Evolutionary conservation across 2,888 invertebrate species (phyloP).

Genomic region (Synanthedon myopaeformis): DNA sequence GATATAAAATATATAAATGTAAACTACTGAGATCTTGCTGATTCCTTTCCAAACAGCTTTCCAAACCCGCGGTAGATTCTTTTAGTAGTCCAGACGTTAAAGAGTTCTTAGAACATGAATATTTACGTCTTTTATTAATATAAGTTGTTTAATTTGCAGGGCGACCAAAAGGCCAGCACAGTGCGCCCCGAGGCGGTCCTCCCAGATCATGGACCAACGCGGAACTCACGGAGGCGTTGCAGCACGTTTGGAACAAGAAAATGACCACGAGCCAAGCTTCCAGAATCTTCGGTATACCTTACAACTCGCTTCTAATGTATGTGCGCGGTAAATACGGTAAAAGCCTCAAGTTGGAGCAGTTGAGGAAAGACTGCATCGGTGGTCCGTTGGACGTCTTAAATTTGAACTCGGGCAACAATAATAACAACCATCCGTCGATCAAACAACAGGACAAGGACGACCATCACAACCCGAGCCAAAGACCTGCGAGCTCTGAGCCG

Average conservation of each 20-base stretch:
- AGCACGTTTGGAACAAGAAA: conserved; percentile 95
- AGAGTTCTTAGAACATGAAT: background rate
- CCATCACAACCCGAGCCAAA: conserved; percentile 51
- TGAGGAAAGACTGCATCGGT: conserved; percentile 89
- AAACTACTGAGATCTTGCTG: too few relatives aligned
- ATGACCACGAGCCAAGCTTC: conserved; percentile 95
- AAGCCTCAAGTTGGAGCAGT: conserved; percentile 87
- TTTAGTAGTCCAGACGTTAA: conserved; percentile 3
- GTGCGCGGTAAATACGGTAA: conserved; percentile 94
- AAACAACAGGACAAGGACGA: conserved; percentile 71
- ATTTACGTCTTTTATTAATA: background rate
- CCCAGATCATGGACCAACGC: conserved; percentile 94
- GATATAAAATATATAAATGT: too few relatives aligned
- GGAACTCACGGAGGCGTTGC: conserved; percentile 89
- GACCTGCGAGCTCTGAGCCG: conserved; percentile 77
- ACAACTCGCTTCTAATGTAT: conserved; percentile 92
- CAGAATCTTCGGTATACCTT: conserved; percentile 91
- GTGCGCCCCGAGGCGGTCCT: conserved; percentile 90
- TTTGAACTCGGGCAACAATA: conserved; percentile 72
- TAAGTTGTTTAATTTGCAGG: conserved; percentile 58
- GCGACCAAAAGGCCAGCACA: conserved; percentile 91
- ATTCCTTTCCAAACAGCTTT: too few relatives aligned
- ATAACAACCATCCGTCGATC: conserved; percentile 65
- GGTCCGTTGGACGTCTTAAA: conserved; percentile 81
- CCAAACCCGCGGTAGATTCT: conserved; percentile 6